Evolutionary conservation across 1,140 invertebrate genomes (phyloP).

Genomic region (Musca domestica): DNA sequence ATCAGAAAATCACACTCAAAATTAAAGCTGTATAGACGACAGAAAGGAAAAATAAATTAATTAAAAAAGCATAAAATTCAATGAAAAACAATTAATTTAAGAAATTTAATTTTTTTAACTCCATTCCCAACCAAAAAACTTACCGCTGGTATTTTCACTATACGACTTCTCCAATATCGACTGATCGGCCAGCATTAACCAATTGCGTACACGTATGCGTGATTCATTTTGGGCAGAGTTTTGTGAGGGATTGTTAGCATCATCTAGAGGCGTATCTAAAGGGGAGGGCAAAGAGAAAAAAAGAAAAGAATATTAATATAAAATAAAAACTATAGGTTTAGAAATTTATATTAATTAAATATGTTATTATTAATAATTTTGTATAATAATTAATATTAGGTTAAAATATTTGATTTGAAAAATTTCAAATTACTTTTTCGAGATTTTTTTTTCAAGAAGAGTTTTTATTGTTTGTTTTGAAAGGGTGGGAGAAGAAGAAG

Average conservation of each 20-base stretch:
- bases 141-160: neutral
- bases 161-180: conserved; percentile 38
- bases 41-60: neutral
- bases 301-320: conserved; percentile 3
- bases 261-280: neutral
- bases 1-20: neutral
- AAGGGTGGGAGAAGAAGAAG: no score
- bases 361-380: no score
- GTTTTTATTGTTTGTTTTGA: neutral
- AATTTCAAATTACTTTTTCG: conserved; percentile 13
- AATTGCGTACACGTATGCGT: conserved; percentile 48
- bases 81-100: neutral
- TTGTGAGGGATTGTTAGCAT: neutral
- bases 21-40: no score
- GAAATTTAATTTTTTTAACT: neutral
- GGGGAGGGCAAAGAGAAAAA: conserved; percentile 8
- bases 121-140: neutral
- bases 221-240: conserved; percentile 41
- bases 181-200: conserved; percentile 51
- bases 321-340: neutral
- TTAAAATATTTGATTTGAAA: conserved; percentile 5
- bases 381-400: neutral
- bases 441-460: neutral
- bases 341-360: neutral
- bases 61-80: neutral